Base-by-base conservation (phyloP, 2,888 invertebrate genomes). In the Pachymerium ferrugineum region DNA sequence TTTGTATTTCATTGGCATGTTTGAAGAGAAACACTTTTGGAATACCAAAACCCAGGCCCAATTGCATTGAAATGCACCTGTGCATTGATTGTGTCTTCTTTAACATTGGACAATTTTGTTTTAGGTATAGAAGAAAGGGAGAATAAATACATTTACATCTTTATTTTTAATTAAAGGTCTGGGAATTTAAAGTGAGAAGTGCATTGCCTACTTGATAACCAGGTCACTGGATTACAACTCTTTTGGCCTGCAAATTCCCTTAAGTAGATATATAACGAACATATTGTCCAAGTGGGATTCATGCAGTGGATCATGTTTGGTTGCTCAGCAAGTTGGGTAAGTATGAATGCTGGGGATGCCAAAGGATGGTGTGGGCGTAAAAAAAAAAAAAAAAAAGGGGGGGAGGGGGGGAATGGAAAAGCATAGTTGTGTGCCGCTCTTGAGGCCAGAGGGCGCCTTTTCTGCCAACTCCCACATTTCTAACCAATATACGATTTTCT, bases 21-120 rank as follows among this genome's bases (percentile, higher is more conserved):
- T 25, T 8, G 8, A 28, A 3, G 12, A 14, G 28, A 62, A 62
- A 62, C 62, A 12, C 62, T 62, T 62, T 62, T 1, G 10, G 62
- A 62, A 62, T 62, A 62, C 62, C 28, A 62, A 38, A 62, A 28
- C 62, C n/a, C 62, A 62, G 25, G 62, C 62, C 62, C 62, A 25
- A 62, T 62, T 62, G 62, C 62, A 62, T 62, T 62, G 62, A 62
- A 62, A 62, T 62, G 62, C 62, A 62, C 62, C 62, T 62, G 62
- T 62, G 62, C 62, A 62, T 62, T 62, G 62, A 62, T 62, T 62
- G 62, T 62, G 47, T 54, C 47, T 54, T 54, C 28, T 62, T 62
- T 8, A 14, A 12, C 62, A 25, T 22, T 28, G 62, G 62, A 62
- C 62, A 62, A 62, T 62, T 62, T 62, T 28, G 14, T 62, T 62